Evolutionary conservation across 1,140 invertebrate species (phyloP).

Genomic region (Drosophila tropicalis): DNA sequence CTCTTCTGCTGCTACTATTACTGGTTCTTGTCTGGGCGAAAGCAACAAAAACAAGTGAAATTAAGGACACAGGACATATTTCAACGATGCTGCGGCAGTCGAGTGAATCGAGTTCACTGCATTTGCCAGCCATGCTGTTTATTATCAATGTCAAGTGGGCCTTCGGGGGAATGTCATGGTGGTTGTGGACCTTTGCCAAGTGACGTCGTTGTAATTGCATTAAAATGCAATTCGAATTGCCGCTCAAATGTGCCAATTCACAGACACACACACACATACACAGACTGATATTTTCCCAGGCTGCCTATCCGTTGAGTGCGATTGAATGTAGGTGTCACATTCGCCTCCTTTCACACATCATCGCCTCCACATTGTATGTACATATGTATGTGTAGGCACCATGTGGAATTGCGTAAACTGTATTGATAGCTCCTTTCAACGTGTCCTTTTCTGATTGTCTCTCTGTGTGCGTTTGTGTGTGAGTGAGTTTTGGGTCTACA

Average conservation of each 20-base stretch:
- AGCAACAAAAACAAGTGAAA: constrained; percentile 71
- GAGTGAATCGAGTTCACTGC: constrained; percentile 13
- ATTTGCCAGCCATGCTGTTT: constrained; percentile 56
- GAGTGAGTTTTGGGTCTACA: too few species aligned
- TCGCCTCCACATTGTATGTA: constrained; percentile 15
- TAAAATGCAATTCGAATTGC: constrained; percentile 82
- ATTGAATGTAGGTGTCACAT: constrained; percentile 52
- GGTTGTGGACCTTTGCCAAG: constrained; percentile 6
- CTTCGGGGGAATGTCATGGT: constrained; percentile 60
- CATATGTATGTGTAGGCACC: constrained; percentile 39
- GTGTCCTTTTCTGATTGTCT: constrained; percentile 31
- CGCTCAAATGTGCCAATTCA: constrained; percentile 42
- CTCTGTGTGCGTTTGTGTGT: constrained; percentile 1
- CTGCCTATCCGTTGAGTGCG: constrained; percentile 48
- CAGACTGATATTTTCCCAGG: constrained; percentile 36
- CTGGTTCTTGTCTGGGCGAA: constrained; percentile 28
- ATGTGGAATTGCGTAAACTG: constrained; percentile 60
- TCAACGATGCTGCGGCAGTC: constrained; percentile 56
- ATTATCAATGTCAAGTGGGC: constrained; percentile 79
- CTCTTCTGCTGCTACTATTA: too few species aligned
- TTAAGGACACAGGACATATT: constrained; percentile 80
- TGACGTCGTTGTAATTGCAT: constrained; percentile 79
- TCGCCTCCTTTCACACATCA: constrained; percentile 7
- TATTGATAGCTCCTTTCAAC: constrained; percentile 75
- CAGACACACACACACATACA: constrained; percentile 4